Evolutionary conservation across 1,140 invertebrate genomes (phyloP), one percentile per base, ranked within the genome.

Genomic region (Saccostrea glomerata): DNA sequence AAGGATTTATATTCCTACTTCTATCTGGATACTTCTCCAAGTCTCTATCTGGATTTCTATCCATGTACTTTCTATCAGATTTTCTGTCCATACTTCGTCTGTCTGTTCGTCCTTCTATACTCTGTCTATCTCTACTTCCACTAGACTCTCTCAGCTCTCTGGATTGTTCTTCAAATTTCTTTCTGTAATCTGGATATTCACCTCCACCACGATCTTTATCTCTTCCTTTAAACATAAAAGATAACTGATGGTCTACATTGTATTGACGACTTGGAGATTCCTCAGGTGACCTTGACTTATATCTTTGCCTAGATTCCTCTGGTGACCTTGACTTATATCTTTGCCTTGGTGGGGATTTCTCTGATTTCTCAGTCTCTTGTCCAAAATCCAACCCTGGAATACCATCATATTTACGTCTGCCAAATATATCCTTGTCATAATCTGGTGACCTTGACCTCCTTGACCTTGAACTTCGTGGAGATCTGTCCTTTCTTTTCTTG

Each of bases 231-330:
- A 13, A 66, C 66, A 23, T 89, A 60, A 88, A 89, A 66, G 89
- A 89, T 6, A 86, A 77, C 55, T 87, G 86, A 17, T 82, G 82
- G 25, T 89, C 84, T 60, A 89, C 84, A 85, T 47, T 73, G 66
- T 85, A 89, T 23, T 77, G 55, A 12, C 63, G 58, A 85, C 84
- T 58, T 20, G 83, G 83, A 17, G 54, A 84, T 60, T 73, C 63
- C n/a, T 87, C 84, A 15, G 66, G 55, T 23, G 77, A 70, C 30
- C 40, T 25, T 70, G 85, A 86, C 56, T 60, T 23, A 40, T 70
- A 20, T 56, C 30, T 54, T 40, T 54, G n/a, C 60, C 60, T 86
- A 36, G 30, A 36, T 36, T 36, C 63, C n/a, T 87, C 84, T n/a
- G 66, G 55, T 23, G 77, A 70, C 30, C 40, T 25, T 70, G 85